These are phyloP conservation scores for Drosophila navojoa DNA, from an alignment of 1,140 invertebrate genomes.

Conservation along the genomic window DNA sequence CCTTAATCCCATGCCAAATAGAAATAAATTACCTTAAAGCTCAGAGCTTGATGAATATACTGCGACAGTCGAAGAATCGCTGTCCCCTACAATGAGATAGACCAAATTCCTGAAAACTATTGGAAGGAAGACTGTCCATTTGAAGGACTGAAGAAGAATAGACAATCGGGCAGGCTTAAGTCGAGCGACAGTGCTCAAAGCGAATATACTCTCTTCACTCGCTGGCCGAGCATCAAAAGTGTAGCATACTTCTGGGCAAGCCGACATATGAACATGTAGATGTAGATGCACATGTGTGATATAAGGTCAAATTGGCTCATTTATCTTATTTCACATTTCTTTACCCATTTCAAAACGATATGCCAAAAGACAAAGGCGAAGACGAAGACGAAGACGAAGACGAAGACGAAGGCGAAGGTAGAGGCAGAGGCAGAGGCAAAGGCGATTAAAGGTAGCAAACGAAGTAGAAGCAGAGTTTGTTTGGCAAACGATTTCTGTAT, in stretches of 20 bases:
- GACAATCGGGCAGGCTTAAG: too few relatives aligned
- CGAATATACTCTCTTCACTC: neutral
- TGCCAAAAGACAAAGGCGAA: neutral
- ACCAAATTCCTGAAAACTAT: too few relatives aligned
- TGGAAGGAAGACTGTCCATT: too few relatives aligned
- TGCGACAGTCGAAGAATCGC: too few relatives aligned
- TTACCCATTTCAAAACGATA: conserved; percentile 38
- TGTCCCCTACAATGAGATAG: too few relatives aligned
- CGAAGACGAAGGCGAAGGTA: neutral
- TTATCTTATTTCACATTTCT: conserved; percentile 73
- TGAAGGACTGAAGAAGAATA: too few relatives aligned
- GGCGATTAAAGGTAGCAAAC: neutral
- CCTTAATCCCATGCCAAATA: too few relatives aligned
- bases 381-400: neutral
- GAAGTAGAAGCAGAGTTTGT: conserved; percentile 3
- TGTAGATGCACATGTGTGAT: neutral
- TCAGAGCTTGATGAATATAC: too few relatives aligned
- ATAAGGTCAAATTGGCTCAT: conserved; percentile 72
- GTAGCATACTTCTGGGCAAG: conserved; percentile 14
- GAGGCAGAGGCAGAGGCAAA: neutral
- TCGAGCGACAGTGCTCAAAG: too few relatives aligned
- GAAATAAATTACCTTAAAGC: too few relatives aligned
- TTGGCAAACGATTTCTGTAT: conserved; percentile 18
- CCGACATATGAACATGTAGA: neutral
- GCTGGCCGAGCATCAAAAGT: neutral